These are phyloP conservation scores for Sebastes dallii DNA, from an alignment of 2,797 vertebrate genomes.

Conservation along the genomic window DNA sequence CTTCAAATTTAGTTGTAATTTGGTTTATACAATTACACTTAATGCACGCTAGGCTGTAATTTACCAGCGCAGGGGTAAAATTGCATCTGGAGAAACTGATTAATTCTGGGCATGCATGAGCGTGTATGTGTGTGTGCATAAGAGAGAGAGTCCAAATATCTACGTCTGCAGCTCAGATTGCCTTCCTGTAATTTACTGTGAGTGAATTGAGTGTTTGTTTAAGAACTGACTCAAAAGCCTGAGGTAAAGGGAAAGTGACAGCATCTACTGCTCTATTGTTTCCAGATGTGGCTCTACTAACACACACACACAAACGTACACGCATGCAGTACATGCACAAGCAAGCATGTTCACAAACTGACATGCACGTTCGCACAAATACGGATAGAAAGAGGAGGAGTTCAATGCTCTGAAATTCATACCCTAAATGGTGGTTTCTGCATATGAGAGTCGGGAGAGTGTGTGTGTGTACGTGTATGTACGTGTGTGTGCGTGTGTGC, in stretches of 20 bases:
- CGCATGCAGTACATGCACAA: background rate
- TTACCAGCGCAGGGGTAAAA: conserved; percentile 32
- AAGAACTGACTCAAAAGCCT: conserved; percentile 72
- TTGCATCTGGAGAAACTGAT: conserved; percentile 42
- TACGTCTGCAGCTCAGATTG: conserved; percentile 67
- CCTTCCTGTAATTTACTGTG: conserved; percentile 78
- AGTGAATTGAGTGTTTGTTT: conserved; percentile 82
- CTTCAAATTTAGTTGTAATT: conserved; percentile 41
- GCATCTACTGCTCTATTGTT: conserved; percentile 75
- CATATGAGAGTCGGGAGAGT: background rate
- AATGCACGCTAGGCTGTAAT: conserved; percentile 40
- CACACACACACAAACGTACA: conserved; percentile 16
- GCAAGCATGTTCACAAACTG: conserved; percentile 24
- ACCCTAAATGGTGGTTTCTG: conserved; percentile 31
- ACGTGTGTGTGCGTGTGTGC: background rate
- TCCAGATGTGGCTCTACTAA: conserved; percentile 74
- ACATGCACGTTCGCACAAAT: conserved; percentile 12
- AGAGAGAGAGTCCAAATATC: conserved; percentile 48
- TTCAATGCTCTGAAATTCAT: conserved; percentile 22
- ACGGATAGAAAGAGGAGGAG: conserved; percentile 5
- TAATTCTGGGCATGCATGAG: conserved; percentile 19
- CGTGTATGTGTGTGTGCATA: conserved; percentile 1
- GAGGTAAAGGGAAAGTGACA: conserved; percentile 80
- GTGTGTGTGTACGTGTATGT: background rate
- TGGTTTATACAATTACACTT: conserved; percentile 41